A percentile compares a stretch with the other conserved stretches of the same genome.
Evolutionary conservation across 2,113 vertebrate genomes (phyloP).

Genomic region (Tenebrosternarchus preto): DNA sequence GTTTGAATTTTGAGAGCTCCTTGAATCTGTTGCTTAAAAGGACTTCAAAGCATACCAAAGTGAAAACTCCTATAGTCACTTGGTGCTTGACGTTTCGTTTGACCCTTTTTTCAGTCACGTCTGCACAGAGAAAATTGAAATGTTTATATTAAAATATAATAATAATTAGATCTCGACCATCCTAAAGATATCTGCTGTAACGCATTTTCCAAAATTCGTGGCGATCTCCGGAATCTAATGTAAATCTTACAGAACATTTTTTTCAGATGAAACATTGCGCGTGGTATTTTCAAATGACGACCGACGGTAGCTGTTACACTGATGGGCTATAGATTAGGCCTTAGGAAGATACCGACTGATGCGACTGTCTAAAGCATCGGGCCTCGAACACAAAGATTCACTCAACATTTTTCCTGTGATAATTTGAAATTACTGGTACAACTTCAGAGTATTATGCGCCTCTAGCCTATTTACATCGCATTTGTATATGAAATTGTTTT

Average conservation of each 20-base stretch:
- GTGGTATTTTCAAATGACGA: slow-evolving; percentile 13
- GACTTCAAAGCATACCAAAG: not conserved
- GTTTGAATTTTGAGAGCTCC: not conserved
- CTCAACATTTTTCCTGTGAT: slow-evolving; percentile 8
- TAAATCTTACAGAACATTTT: slow-evolving; percentile 9
- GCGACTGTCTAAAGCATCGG: slow-evolving; percentile 21
- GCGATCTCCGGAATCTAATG: not conserved
- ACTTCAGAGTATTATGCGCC: not conserved
- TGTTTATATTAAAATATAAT: slow-evolving; percentile 5
- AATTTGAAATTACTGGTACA: not conserved
- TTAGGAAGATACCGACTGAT: slow-evolving; percentile 35
- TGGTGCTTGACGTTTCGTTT: not conserved
- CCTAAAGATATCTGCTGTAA: not conserved
- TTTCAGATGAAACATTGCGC: slow-evolving; percentile 6
- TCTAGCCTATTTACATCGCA: not conserved
- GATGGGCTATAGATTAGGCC: slow-evolving; percentile 52
- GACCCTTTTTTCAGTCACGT: not conserved
- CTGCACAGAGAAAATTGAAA: not conserved
- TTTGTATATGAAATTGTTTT: not conserved
- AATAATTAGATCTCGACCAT: slow-evolving; percentile 9
- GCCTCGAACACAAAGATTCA: slow-evolving; percentile 6
- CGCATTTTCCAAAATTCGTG: not conserved
- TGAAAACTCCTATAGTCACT: not conserved
- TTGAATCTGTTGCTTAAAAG: not conserved
- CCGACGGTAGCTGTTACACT: slow-evolving; percentile 49